These are phyloP conservation scores for Steinernema hermaphroditum DNA, from an alignment of 2,888 invertebrate species.

Conservation along the genomic window DNA sequence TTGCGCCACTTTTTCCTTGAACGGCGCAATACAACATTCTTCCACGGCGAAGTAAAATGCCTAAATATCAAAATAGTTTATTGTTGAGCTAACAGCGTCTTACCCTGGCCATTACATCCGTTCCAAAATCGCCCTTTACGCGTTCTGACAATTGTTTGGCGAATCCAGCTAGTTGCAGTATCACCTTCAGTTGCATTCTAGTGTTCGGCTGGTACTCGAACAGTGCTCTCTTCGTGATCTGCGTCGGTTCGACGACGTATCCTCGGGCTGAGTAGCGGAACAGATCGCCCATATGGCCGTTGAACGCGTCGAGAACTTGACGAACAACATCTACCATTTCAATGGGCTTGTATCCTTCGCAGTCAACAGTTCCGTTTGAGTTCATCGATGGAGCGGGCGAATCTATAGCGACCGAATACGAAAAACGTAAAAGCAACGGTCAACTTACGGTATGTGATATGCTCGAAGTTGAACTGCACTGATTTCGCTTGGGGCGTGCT, in stretches of 20 bases:
- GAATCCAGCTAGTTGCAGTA: neutral
- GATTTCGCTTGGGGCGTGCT: neutral
- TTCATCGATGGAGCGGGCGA: neutral
- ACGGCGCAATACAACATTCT: neutral
- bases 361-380: neutral
- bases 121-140: neutral
- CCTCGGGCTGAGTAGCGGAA: neutral
- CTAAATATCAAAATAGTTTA: neutral
- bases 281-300: conserved; percentile 1
- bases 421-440: neutral
- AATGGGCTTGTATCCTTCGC: neutral
- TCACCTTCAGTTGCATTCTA: neutral
- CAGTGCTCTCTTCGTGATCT: neutral
- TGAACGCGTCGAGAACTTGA: neutral
- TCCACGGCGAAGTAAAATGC: neutral
- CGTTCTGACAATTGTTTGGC: neutral
- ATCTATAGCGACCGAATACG: neutral
- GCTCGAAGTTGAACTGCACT: conserved; percentile 2
- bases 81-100: neutral
- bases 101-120: conserved; percentile 17
- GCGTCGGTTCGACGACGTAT: neutral
- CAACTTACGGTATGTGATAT: neutral
- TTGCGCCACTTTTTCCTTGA: neutral
- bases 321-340: neutral
- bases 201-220: conserved; percentile 3